These are phyloP conservation scores for Lutraria rhynchaena DNA, from an alignment of 1,140 invertebrate genomes.

Conservation along the genomic window DNA sequence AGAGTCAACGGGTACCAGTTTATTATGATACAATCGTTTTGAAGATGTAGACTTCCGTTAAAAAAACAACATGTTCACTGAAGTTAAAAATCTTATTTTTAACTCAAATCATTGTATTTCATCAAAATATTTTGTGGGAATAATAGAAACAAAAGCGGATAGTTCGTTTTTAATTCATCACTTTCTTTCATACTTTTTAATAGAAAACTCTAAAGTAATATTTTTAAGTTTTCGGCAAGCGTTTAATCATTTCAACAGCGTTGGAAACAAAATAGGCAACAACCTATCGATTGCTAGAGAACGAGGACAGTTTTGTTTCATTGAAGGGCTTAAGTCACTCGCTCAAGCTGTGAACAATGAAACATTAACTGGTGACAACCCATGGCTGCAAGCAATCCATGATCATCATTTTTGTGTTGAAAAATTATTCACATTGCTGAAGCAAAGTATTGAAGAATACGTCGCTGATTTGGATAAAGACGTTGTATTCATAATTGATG, in stretches of 20 bases:
- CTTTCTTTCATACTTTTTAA: conserved; percentile 61
- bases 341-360: conserved; percentile 39
- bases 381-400: conserved; percentile 6
- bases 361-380: conserved; percentile 1
- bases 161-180: conserved; percentile 68
- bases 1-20: no score
- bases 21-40: no score
- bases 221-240: conserved; percentile 65
- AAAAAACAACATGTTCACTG: conserved; percentile 46
- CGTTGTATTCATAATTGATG: conserved; percentile 67
- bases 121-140: conserved; percentile 42
- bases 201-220: conserved; percentile 57
- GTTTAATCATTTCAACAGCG: conserved; percentile 70
- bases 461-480: neutral
- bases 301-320: conserved; percentile 61
- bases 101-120: conserved; percentile 12
- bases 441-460: neutral
- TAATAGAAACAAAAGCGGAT: conserved; percentile 59
- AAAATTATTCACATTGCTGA: neutral
- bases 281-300: conserved; percentile 63
- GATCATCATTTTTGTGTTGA: neutral
- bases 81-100: conserved; percentile 63
- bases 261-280: conserved; percentile 69
- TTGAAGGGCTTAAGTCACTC: conserved; percentile 69
- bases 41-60: no score